Evolutionary conservation across 1,140 invertebrate genomes (phyloP).

Genomic region (Leguminivora glycinivorella): DNA sequence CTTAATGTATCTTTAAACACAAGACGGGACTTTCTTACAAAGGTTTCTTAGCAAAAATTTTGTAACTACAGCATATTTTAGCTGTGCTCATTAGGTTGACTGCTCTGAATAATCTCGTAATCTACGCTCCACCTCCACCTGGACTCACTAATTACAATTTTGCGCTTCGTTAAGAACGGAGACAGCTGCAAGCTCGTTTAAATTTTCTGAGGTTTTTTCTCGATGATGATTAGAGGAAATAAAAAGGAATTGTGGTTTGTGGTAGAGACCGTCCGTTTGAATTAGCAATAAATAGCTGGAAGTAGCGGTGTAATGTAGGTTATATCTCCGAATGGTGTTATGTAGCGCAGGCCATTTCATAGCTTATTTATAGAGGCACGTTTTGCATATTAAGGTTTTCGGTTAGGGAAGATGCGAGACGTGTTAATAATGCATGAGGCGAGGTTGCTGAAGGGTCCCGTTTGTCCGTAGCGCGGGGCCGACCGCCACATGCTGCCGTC

Average conservation of each 20-base stretch:
- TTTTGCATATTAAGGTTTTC: neutral
- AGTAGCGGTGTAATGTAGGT: neutral
- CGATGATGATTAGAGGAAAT: neutral
- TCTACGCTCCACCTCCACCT: conserved; percentile 35
- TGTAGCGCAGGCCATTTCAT: neutral
- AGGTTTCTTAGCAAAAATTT: conserved; percentile 30
- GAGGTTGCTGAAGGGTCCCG: conserved; percentile 44
- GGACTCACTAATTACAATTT: conserved; percentile 40
- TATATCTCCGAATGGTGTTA: neutral
- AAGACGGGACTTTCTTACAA: neutral
- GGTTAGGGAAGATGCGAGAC: conserved; percentile 6
- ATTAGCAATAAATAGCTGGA: neutral
- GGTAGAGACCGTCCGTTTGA: neutral
- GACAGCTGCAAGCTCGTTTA: conserved; percentile 2
- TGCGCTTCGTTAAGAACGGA: conserved; percentile 34
- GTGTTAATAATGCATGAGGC: conserved; percentile 5
- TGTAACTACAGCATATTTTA: conserved; percentile 28
- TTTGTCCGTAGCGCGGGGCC: conserved; percentile 63
- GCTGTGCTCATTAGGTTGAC: conserved; percentile 35
- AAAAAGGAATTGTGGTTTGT: conserved; percentile 6
- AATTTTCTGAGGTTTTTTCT: conserved; percentile 10
- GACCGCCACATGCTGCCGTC: conserved; percentile 76
- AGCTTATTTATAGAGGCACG: conserved; percentile 16
- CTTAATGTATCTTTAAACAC: conserved; percentile 15
- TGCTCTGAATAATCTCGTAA: conserved; percentile 39